These are phyloP conservation scores for Crocallis elinguaria DNA, from an alignment of 2,888 invertebrate species.

Conservation along the genomic window DNA sequence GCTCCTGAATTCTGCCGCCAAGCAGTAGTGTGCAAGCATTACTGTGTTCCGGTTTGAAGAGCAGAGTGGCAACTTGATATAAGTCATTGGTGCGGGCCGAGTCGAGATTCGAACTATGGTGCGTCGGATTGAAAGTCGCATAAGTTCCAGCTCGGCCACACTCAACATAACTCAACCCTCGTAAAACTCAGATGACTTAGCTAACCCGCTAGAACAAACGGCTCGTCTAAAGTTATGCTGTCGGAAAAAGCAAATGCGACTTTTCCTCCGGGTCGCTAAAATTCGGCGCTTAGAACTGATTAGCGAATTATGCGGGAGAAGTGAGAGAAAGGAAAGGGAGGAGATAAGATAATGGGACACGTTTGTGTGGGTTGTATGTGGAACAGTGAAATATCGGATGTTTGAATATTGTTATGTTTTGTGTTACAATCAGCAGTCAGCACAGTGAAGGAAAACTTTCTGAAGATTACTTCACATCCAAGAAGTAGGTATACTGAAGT, in stretches of 20 bases:
- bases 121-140: too few species aligned
- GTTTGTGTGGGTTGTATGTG: constrained; percentile 1
- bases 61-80: too few species aligned
- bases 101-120: too few species aligned
- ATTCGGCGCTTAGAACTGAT: constrained; percentile 6
- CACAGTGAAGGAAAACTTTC: too few species aligned
- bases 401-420: not conserved
- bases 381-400: not conserved
- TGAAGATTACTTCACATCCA: too few species aligned
- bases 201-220: constrained; percentile 18
- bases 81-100: too few species aligned
- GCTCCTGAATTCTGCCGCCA: too few species aligned
- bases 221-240: constrained; percentile 15
- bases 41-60: too few species aligned
- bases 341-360: not conserved
- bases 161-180: not conserved
- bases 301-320: not conserved
- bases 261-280: not conserved
- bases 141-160: too few species aligned
- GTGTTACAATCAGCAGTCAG: too few species aligned
- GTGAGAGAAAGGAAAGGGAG: not conserved
- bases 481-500: too few species aligned
- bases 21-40: too few species aligned
- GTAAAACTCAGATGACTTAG: not conserved
- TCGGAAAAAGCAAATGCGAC: constrained; percentile 23